Evolutionary conservation across 37 sponge, comb jelly and placozoan genomes (phyloP).

Genomic region (Oscarella lobularis): DNA sequence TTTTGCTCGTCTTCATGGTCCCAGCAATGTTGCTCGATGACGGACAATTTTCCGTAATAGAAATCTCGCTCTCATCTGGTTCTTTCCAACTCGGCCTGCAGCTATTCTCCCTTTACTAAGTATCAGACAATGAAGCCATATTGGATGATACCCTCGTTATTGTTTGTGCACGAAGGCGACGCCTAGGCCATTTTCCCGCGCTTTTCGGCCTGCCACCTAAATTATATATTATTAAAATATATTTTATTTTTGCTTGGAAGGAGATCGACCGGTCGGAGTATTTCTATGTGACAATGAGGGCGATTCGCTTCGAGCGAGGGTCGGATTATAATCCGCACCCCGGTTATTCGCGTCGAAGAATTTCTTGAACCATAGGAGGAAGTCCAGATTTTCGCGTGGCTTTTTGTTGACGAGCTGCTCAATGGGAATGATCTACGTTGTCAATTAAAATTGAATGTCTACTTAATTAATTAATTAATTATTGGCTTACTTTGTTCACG

Average conservation of each 20-base stretch:
- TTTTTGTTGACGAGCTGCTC: slow-evolving; percentile 86
- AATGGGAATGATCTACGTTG: slow-evolving; percentile 74
- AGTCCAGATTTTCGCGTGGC: slow-evolving; percentile 98
- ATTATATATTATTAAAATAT: no score
- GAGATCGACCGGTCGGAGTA: no score
- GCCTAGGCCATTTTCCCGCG: no score
- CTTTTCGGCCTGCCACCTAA: no score
- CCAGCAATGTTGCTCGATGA: slow-evolving; percentile 84
- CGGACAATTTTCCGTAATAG: slow-evolving; percentile 83
- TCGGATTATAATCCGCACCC: slow-evolving; percentile 37
- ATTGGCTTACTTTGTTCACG: slow-evolving; percentile 61
- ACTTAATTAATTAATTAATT: background rate
- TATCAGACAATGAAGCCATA: slow-evolving; percentile 24
- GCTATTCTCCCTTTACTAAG: slow-evolving; percentile 24
- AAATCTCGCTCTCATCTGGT: slow-evolving; percentile 87
- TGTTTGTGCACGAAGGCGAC: no score
- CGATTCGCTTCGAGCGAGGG: no score
- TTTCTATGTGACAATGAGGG: no score
- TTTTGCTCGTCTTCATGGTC: slow-evolving; percentile 43
- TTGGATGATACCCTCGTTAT: no score
- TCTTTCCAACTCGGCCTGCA: no score
- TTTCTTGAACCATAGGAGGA: slow-evolving; percentile 96
- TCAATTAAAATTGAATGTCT: no score
- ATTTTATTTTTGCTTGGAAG: no score
- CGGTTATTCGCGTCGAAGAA: slow-evolving; percentile 91